Evolutionary conservation across 2,888 invertebrate genomes (phyloP), one percentile per base, ranked within the genome.

Genomic region (Emmelina monodactyla): DNA sequence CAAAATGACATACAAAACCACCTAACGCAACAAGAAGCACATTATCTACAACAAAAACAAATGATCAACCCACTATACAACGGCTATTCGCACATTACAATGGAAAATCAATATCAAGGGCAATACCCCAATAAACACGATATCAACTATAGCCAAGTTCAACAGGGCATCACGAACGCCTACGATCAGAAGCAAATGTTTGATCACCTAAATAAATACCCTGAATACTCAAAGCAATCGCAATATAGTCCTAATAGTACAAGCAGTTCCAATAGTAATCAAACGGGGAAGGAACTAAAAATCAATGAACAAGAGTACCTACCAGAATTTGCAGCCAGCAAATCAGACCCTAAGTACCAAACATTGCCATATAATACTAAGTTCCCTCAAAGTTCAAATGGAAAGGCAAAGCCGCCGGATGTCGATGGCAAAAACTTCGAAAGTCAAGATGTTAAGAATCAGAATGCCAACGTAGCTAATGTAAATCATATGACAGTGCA

Each of bases 291-390:
- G 56, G 79, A 78, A 45, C 51, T 70, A 30, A 81, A 76, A 60
- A 72, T 73, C 48, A 82, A 71, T 46, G 82, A 76, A 51, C 81
- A 79, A 51, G 85, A 85, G 51, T 80, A 79, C 45, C 68, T 84
- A 13, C 83, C 85, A 37, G 86, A 89, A 55, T 90, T 91, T 58
- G 85, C 86, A 40, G 85, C 90, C 15, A 91, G 88, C 55, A 93
- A 93, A 64, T 89, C 88, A 37, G 93, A 94, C 67, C 92, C 89
- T 28, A 96, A 92, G 72, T 94, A 92, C 79, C 94, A 94, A 81
- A 93, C 93, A 16, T 79, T 94, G 69, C 94, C 94, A 50, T 91
- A 92, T 73, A 94, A 88, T 62, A 92, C 90, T 22, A 94, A 92
- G 70, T 91, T 92, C 63, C 86, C 88, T 75, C 87, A 86, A 67